Evolutionary conservation across 2,113 vertebrate genomes (phyloP), one percentile per base, ranked within the genome.

Genomic region (Ptilonorhynchus violaceus): DNA sequence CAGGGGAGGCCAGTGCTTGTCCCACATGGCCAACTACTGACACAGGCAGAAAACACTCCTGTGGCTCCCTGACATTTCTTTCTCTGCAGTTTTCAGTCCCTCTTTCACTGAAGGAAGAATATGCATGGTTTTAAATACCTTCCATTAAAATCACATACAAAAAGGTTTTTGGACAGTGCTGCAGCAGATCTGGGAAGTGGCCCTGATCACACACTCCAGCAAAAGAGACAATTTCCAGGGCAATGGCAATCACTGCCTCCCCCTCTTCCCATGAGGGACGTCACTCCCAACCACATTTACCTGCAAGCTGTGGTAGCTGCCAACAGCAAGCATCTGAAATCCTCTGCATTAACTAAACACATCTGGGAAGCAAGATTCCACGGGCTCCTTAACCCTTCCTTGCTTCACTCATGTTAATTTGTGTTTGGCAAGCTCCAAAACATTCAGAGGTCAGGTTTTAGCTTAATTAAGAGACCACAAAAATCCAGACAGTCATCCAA

Each of bases 401-500:
- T 78, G 59, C 87, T 93, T 93, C 69, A 44, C 50, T 92, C 67
- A 56, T 22, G 72, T 81, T 75, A 83, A 88, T 83, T 92, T 64
- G 14, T 60, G 77, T 75, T 90, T 87, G 78, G 58, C 88, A 96
- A 88, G 73, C 69, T 83, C 89, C 64, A 88, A 78, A 92, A 92
- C 58, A 85, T 60, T 41, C 79, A 64, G 60, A 93, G 82, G 86
- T 80, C 31, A 4, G 69, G 44, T 83, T 95, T 97, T 83, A 94
- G 86, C 69, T 96, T 95, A 93, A 94, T 88, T 92, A 95, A 92
- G 76, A 88, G 60, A 91, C 88, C 75, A 75, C 69, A 94, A 84
- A 94, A 96, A 94, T 92, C 59, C 75, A 81, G 89, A 95, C 75
- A 93, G 78, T 73, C 64, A 85, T 83, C 88, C 76, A 94, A 96